Evolutionary conservation across 2,888 invertebrate species (phyloP).

Genomic region (Seladonia tumulorum): DNA sequence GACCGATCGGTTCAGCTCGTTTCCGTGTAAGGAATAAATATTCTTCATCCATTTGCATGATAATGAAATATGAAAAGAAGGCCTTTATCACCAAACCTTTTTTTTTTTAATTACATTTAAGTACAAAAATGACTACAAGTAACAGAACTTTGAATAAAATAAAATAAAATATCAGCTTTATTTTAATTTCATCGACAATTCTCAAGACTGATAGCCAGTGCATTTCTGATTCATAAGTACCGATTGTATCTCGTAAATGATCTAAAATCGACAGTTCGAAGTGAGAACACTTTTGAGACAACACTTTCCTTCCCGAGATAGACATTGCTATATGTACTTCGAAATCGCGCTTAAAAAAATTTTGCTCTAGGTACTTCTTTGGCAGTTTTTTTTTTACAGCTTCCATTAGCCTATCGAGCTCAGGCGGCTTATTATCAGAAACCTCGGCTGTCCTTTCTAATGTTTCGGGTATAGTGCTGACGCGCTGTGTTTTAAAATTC

Average conservation of each 20-base stretch:
- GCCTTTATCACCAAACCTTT: too few species aligned
- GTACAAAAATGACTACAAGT: too few species aligned
- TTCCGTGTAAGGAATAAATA: not conserved
- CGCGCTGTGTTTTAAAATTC: not conserved
- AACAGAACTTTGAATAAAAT: not conserved
- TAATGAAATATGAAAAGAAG: too few species aligned
- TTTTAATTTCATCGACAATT: not conserved
- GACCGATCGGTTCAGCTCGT: not conserved
- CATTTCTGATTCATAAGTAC: too few species aligned
- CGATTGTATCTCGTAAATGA: too few species aligned
- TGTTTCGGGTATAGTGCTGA: not conserved
- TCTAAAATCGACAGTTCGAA: too few species aligned
- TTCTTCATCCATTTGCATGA: too few species aligned
- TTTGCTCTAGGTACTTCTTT: not conserved
- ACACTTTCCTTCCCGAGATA: not conserved
- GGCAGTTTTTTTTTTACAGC: not conserved
- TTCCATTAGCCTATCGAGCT: not conserved
- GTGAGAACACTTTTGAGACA: not conserved
- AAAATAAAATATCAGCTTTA: not conserved
- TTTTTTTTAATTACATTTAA: too few species aligned
- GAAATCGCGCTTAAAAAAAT: not conserved
- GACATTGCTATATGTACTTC: not conserved
- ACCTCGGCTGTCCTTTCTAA: not conserved
- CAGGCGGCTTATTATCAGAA: not conserved
- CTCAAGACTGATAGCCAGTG: too few species aligned